phyloP scores from a whole-genome alignment of 1,140 invertebrate genomes.

The Euschistus heros region DNA sequence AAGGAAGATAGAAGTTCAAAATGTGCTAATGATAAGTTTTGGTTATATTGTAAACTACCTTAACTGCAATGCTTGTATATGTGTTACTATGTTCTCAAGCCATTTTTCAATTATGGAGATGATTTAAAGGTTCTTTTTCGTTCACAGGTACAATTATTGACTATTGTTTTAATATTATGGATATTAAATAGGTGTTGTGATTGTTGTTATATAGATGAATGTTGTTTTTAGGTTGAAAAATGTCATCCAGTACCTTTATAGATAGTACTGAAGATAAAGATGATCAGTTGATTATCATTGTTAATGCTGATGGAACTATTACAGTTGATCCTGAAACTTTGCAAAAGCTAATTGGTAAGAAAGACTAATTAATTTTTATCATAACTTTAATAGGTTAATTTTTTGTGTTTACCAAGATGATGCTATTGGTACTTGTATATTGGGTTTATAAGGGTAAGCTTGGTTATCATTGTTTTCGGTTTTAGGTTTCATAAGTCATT shows the following conservation, averaged over 20 bases:
- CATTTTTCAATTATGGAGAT: not conserved
- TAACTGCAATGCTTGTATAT: not conserved
- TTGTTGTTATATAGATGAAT: not conserved
- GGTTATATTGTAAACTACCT: no score
- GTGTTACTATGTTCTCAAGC: not conserved
- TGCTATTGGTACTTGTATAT: no score
- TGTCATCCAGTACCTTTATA: conserved; percentile 30
- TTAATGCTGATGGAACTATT: conserved; percentile 37
- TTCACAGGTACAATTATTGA: not conserved
- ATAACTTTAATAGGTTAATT: no score
- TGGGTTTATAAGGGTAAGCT: no score
- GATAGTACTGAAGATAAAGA: conserved; percentile 29
- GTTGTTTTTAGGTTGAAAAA: not conserved
- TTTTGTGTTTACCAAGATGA: no score
- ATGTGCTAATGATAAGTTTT: no score
- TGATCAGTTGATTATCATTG: conserved; percentile 36
- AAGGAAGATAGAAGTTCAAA: no score
- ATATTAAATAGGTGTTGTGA: not conserved
- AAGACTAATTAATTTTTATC: no score
- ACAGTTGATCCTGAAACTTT: conserved; percentile 36
- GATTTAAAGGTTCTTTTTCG: not conserved
- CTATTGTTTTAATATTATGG: not conserved
- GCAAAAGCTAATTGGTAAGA: conserved; percentile 34
- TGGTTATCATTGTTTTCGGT: no score
- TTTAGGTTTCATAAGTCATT: no score